Evolutionary conservation across 1,140 invertebrate species (phyloP), one percentile per base, ranked within the genome.

Genomic region (Anoplophora glabripennis): DNA sequence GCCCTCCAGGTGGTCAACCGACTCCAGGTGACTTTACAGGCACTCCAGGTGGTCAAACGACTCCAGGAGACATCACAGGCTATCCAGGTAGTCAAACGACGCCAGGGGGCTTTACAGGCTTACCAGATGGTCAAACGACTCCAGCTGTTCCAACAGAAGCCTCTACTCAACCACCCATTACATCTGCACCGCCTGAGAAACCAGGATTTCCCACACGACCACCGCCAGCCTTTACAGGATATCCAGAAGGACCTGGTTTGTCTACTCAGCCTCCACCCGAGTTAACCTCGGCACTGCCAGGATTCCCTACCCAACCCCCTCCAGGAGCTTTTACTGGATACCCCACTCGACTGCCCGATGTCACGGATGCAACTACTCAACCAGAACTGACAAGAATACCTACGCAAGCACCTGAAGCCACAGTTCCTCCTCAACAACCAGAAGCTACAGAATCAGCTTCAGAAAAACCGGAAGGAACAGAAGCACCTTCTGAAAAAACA

Each of bases 331-430:
- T 15, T 18, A 46, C 10, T 18, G 38, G 38, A 15, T 46, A n/a
- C 7, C 18, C 53, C 5, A 56, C 41, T 8, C 9, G 12, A 34
- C 4, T 9, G n/a, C 53, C 48, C 34, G 12, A 11, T 7, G 21
- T 15, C 4, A 33, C 12, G 5, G 3, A 11, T 1, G 47, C 28
- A 28, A 37, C 1, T n/a, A 46, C 10, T 21, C 54, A 47, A 18
- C 61, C 28, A 48, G 36, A 53, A 45, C 36, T 38, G 5, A 59
- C 61, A 12, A 60, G 62, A 56, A 52, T 54, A 61, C 66, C 69
- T 34, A 58, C 57, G 28, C 40, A 35, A 15, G 15, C 15, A 41
- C 40, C 40, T 3, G 15, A 12, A 41, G 15, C n/a, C 40, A 17
- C 63, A 57, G 40, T 65, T 63, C 18, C 51, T 41, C 55, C 15